A percentile compares a stretch with the other conserved stretches of the same genome.
These are phyloP conservation scores for Rafetus swinhoei DNA, from an alignment of 2,113 vertebrate species.

Conservation along the genomic window DNA sequence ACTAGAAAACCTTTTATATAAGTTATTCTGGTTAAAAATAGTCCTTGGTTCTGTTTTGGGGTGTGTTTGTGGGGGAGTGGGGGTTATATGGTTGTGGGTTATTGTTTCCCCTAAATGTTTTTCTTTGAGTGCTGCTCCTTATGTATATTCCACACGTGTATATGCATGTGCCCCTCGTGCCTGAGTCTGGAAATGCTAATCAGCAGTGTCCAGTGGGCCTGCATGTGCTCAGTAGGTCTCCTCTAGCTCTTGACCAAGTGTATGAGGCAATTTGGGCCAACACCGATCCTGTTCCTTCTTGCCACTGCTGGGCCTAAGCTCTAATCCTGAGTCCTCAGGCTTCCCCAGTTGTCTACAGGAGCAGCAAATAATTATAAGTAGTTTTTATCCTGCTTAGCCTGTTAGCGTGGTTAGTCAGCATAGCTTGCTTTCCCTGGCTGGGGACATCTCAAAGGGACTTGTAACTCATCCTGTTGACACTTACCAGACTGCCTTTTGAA, in stretches of 20 bases:
- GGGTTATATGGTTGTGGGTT: not conserved
- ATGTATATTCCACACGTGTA: not conserved
- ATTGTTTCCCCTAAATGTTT: not conserved
- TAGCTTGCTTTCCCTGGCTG: not conserved
- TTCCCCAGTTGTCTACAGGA: not conserved
- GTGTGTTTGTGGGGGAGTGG: no score
- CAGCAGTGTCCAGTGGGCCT: not conserved
- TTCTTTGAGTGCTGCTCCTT: not conserved
- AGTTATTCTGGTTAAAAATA: not conserved
- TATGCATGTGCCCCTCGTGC: not conserved
- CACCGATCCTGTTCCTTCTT: not conserved
- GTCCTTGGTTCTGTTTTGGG: not conserved
- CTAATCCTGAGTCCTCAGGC: not conserved
- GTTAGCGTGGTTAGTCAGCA: not conserved
- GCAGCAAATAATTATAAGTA: not conserved
- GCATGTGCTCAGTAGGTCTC: not conserved
- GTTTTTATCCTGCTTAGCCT: not conserved
- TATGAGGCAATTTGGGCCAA: not conserved
- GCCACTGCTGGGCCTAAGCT: not conserved
- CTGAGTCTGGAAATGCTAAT: not conserved
- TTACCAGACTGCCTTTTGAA: not conserved
- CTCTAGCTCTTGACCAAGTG: no score
- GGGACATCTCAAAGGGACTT: not conserved
- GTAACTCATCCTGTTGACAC: not conserved
- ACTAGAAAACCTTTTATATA: not conserved